These are phyloP conservation scores for Nesidiocoris tenuis DNA, from an alignment of 2,888 invertebrate species.

Conservation along the genomic window DNA sequence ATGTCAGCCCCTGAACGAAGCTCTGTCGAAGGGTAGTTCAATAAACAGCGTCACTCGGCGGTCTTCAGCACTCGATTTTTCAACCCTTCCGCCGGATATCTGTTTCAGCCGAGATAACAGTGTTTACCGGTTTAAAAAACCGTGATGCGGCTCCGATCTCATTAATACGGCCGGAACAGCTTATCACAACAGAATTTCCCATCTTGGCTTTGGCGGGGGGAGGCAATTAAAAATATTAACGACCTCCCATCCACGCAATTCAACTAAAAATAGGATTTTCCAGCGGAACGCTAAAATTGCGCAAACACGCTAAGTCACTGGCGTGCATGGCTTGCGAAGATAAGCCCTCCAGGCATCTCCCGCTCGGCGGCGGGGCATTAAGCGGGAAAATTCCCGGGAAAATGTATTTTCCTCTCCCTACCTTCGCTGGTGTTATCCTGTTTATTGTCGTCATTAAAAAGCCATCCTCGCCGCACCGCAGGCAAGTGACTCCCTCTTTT, in stretches of 20 bases:
- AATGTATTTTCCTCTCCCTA: conserved; percentile 14
- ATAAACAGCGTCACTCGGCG: too few relatives aligned
- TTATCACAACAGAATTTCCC: background rate
- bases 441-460: conserved; percentile 34
- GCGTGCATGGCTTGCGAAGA: conserved; percentile 30
- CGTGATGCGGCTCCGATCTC: background rate
- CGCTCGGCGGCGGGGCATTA: background rate
- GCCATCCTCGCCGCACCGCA: conserved; percentile 6
- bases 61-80: too few relatives aligned
- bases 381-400: conserved; percentile 16
- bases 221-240: conserved; percentile 32
- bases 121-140: background rate
- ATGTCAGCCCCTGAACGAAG: too few relatives aligned
- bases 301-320: conserved; percentile 37
- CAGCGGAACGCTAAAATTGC: conserved; percentile 6
- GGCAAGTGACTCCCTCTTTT: background rate
- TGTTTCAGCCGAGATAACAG: background rate
- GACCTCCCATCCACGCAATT: background rate
- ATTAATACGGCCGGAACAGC: background rate
- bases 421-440: background rate
- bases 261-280: background rate
- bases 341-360: conserved; percentile 16
- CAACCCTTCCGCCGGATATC: background rate
- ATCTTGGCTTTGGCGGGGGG: background rate
- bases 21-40: too few relatives aligned